Base-by-base conservation (phyloP, 2,888 invertebrate genomes). In the Myathropa florea region DNA sequence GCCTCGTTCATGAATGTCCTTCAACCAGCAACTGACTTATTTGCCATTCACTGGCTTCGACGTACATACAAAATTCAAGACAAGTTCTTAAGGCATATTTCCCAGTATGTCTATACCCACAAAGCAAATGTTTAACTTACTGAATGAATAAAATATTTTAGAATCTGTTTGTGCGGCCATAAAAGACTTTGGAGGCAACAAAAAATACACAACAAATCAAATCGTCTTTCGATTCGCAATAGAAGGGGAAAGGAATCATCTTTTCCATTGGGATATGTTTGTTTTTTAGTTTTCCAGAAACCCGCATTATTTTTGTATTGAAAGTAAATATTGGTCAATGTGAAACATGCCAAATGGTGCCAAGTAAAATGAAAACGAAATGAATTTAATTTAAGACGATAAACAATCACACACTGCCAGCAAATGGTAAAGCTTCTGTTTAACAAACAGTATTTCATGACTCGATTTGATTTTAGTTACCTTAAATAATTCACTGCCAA, bases 301-400 rank as follows among this genome's bases (percentile, higher is more conserved):
- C 28, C 59, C 30, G 28, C 18, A 30, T 67, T 60, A 71, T 26
- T 72, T 79, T 64, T 60, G 7, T 64, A 67, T 67, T 46, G 4
- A 59, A 36, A 57, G 72, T 55, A 71, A 63, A 61, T 65, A 83
- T 83, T 86, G 86, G 83, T 75, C 64, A 71, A 83, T 79, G 83
- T 79, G 63, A 83, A 83, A 79, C 73, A 86, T 80, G 83, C 87
- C 87, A 87, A 87, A 87, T 72, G 87, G 87, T 87, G 87, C 87
- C 87, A 87, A 87, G 83, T 76, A 83, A 80, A 61, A 87, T 77
- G 67, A 79, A 55, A 83, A 87, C 80, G 63, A 83, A 87, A 83
- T 83, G 83, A 87, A 87, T 87, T 83, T 87, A 87, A 87, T 87
- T 87, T 79, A 79, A 87, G 87, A 83, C 87, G 83, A 80, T 73